Base-by-base conservation (phyloP, 2,113 vertebrate species). In the Sturnus vulgaris region DNA sequence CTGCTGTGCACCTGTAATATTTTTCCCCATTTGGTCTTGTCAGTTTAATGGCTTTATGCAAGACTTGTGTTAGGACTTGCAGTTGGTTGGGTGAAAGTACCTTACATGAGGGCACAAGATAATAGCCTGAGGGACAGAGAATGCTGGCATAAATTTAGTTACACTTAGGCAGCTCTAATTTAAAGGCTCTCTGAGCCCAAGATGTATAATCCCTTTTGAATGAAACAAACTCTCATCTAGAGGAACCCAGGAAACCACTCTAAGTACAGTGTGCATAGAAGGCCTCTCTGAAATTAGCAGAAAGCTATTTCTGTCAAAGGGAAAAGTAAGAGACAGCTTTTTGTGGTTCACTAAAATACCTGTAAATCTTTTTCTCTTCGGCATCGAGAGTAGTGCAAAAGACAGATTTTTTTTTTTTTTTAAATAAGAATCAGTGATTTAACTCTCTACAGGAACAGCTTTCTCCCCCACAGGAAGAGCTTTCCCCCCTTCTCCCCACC, bases 401-500 rank as follows among this genome's bases (percentile, higher is more conserved):
- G 46, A 59, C 8, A 73, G 42, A 11, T 2, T 16, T 12, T n/a
- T 27, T 39, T 71, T 40, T 56, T 42, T 33, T 59, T 42, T 55
- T 18, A 1, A 2, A 16, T 20, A 90, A 79, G 12, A 70, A 39
- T 7, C 4, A 25, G 44, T 42, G 77, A 59, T 68, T 73, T 53
- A 83, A 69, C 46, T 73, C 13, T 27, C 31, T 47, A 63, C 8
- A 82, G 31, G 33, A 94, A 53, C 11, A 60, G 6, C 8, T 56
- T 59, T 69, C 56, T 64, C 14, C 10, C 15, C 12, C 10, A 57
- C 13, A 68, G n/a, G 31, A 92, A 52, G 14, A 47, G 5, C 5
- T n/a, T 59, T 15, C 15, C 2, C 3, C 12, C 15, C 3, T 5
- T 13, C 12, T 10, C 23, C 22, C 22, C 42, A 25, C 16, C 5